Evolutionary conservation across 2,888 invertebrate genomes (phyloP).

Genomic region (Tigriopus californicus): DNA sequence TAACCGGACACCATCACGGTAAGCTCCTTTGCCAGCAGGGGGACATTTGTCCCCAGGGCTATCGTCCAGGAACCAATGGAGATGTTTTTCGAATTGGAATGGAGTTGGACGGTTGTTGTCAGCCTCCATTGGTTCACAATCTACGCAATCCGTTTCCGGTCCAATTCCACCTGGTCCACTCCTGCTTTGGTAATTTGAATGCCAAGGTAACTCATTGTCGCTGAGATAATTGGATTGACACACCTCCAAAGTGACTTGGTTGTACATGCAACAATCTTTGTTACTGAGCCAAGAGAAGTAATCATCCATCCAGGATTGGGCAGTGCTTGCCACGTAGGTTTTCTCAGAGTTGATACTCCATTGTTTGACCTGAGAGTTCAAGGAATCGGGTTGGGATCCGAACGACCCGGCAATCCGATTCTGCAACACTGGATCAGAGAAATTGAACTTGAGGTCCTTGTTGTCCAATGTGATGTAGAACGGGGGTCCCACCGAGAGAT

Average conservation of each 20-base stretch:
- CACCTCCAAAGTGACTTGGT: not conserved
- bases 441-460: not conserved
- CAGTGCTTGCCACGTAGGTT: slow-evolving; percentile 65
- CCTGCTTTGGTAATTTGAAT: not conserved
- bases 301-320: slow-evolving; percentile 88
- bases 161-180: not conserved
- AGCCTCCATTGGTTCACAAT: not conserved
- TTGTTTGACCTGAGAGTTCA: slow-evolving; percentile 17
- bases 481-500: slow-evolving; percentile 76
- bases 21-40: not conserved
- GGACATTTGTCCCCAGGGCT: slow-evolving; percentile 48
- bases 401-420: not conserved
- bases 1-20: not conserved
- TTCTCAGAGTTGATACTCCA: slow-evolving; percentile 23
- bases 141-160: not conserved
- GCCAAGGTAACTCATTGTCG: not conserved
- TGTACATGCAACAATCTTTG: slow-evolving; percentile 38
- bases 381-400: slow-evolving; percentile 22
- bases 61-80: slow-evolving; percentile 48
- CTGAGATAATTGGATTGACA: not conserved
- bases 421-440: not conserved
- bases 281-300: slow-evolving; percentile 67
- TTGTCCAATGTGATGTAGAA: slow-evolving; percentile 76
- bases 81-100: not conserved
- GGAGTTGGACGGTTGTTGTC: not conserved